Base-by-base conservation (phyloP, 2,113 vertebrate species). In the Cephalopholis sonnerati region DNA sequence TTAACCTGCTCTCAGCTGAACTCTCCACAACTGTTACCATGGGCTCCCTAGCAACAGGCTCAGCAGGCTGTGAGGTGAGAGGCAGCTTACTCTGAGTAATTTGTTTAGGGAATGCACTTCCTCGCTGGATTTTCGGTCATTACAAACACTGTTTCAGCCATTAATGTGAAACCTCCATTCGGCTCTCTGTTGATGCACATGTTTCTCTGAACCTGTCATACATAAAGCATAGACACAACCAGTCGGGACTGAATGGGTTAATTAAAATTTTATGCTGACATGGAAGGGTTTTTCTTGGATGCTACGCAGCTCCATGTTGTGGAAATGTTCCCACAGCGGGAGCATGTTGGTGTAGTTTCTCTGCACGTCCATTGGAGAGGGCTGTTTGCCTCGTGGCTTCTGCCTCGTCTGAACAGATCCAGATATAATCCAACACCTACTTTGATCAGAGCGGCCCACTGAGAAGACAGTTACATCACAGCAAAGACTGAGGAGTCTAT, bases 31-130 rank as follows among this genome's bases (percentile, higher is more conserved):
- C 84, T 79, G 89, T 89, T 84, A 71, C 82, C 78, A 87, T 76
- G 90, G 59, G 80, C 50, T 83, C 75, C 90, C 15, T 92, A 84
- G 91, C 88, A 93, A 93, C 93, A 75, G 83, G 51, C 88, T 83
- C 80, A 24, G 76, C 74, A 51, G 87, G 68, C 87, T 83, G 24
- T 24, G 71, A 75, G 73, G 59, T 59, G 85, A 87, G 81, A 69
- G 67, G 65, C 39, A 68, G 74, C 68, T 79, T 7, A 18, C 83
- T 77, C 78, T 11, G 69, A 81, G 57, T 79, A 51, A 87, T 87
- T 72, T 85, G 85, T 90, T 85, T 74, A 51, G 86, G 72, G 72
- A 77, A 67, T 39, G 64, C 44, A 46, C 58, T 69, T 68, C 29
- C 84, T 75, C 32, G 20, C 36, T 69, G 63, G 53, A 17, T 74